Evolutionary conservation across 2,797 vertebrate genomes (phyloP).

Genomic region (Crossoptilon crossoptilon): DNA sequence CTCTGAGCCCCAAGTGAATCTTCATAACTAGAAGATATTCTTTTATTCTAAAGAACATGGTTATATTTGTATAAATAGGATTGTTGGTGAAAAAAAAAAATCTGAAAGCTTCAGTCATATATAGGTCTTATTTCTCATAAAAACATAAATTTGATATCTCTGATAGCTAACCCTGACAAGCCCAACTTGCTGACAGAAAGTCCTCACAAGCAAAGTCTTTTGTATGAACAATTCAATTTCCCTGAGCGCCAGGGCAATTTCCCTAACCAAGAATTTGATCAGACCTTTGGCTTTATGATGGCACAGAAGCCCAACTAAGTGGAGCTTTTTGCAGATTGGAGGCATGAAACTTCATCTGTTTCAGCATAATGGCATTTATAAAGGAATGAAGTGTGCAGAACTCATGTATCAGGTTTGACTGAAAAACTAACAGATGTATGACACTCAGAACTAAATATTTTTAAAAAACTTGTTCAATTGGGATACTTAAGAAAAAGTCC

Average conservation of each 20-base stretch:
- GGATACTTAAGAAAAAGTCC: background rate
- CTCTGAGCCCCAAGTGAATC: background rate
- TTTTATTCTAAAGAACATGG: background rate
- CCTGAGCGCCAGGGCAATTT: background rate
- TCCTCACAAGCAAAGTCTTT: conserved; percentile 30
- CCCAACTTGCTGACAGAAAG: background rate
- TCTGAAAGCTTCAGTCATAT: background rate
- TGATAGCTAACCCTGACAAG: background rate
- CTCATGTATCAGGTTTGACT: background rate
- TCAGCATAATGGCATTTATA: background rate
- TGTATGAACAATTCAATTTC: background rate
- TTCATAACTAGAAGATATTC: background rate
- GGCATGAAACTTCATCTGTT: background rate
- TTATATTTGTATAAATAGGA: background rate
- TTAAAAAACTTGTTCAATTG: background rate
- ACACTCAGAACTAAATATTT: background rate
- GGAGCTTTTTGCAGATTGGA: background rate
- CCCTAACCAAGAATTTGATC: background rate
- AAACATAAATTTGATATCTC: background rate
- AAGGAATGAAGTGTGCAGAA: background rate
- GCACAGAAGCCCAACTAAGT: background rate
- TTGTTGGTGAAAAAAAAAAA: background rate
- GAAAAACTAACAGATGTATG: background rate
- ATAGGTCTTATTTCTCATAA: background rate
- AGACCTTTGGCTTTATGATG: background rate